Evolutionary conservation across 2,113 vertebrate genomes (phyloP).

Genomic region (Corythoichthys haematopterus): DNA sequence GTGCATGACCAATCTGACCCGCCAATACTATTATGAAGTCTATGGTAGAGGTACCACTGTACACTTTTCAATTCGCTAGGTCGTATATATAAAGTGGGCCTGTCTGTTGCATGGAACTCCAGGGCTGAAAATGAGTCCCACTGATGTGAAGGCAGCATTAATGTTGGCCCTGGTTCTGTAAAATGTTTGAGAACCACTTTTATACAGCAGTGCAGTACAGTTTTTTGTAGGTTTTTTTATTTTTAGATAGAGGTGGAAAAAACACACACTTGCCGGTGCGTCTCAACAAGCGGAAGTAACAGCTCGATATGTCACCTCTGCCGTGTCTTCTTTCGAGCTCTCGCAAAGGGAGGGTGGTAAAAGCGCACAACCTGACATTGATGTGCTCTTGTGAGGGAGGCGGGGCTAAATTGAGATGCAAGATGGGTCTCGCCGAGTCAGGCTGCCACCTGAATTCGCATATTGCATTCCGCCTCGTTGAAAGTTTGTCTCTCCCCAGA

Average conservation of each 20-base stretch:
- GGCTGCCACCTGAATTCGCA: constrained; percentile 49
- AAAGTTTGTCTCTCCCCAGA: constrained; percentile 38
- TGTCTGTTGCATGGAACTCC: too few relatives aligned
- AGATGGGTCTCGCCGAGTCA: constrained; percentile 54
- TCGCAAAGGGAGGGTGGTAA: not conserved
- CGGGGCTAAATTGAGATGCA: constrained; percentile 53
- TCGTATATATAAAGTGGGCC: too few relatives aligned
- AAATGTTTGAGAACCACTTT: too few relatives aligned
- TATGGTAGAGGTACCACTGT: too few relatives aligned
- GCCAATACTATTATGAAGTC: too few relatives aligned
- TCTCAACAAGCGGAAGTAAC: not conserved
- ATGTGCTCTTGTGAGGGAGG: constrained; percentile 36
- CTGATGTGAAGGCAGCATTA: too few relatives aligned
- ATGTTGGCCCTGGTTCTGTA: too few relatives aligned
- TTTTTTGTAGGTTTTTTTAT: not conserved
- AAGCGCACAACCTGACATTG: constrained; percentile 25
- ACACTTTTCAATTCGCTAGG: too few relatives aligned
- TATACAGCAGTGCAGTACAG: not conserved
- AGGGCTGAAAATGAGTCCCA: too few relatives aligned
- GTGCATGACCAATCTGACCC: too few relatives aligned
- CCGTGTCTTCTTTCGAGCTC: not conserved
- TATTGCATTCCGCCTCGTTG: constrained; percentile 42
- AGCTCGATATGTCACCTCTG: constrained; percentile 3
- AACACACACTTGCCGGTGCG: not conserved
- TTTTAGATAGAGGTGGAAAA: not conserved